A percentile compares a stretch with the other conserved stretches of the same genome.
phyloP scores from a whole-genome alignment of 2,888 invertebrate genomes.

The Leucozona laternaria region DNA sequence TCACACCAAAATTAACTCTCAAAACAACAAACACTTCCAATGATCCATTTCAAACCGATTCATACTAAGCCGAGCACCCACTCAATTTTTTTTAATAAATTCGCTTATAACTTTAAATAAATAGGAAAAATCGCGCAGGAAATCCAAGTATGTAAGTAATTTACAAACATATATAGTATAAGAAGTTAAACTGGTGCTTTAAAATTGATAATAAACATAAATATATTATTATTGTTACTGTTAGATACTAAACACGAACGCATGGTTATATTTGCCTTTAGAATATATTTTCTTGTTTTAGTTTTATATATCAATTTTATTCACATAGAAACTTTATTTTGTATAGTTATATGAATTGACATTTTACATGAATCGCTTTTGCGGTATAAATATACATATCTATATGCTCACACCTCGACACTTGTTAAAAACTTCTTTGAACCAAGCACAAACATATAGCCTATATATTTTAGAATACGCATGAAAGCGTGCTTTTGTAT shows the following conservation, averaged over 20 bases:
- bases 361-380: conserved; percentile 64
- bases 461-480: neutral
- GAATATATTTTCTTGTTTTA: conserved; percentile 21
- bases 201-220: conserved; percentile 58
- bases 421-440: conserved; percentile 60
- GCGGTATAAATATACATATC: conserved; percentile 34
- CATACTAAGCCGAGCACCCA: neutral
- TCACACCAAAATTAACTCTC: neutral
- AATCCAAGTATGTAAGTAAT: conserved; percentile 9
- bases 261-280: conserved; percentile 19
- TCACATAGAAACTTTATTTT: conserved; percentile 46
- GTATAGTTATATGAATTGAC: conserved; percentile 36
- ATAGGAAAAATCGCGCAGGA: conserved; percentile 1
- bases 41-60: neutral
- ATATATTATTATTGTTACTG: conserved; percentile 35
- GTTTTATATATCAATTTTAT: conserved; percentile 36
- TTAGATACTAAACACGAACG: conserved; percentile 18
- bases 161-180: conserved; percentile 1
- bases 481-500: conserved; percentile 8
- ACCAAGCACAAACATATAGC: conserved; percentile 45
- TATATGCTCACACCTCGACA: conserved; percentile 48
- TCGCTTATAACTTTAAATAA: conserved; percentile 13
- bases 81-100: neutral
- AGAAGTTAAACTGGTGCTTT: conserved; percentile 67
- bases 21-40: neutral